Percentiles rank a stretch among this genome's conserved stretches.
These are phyloP conservation scores for Barnardius zonarius DNA, from an alignment of 2,113 vertebrate species.

Conservation along the genomic window DNA sequence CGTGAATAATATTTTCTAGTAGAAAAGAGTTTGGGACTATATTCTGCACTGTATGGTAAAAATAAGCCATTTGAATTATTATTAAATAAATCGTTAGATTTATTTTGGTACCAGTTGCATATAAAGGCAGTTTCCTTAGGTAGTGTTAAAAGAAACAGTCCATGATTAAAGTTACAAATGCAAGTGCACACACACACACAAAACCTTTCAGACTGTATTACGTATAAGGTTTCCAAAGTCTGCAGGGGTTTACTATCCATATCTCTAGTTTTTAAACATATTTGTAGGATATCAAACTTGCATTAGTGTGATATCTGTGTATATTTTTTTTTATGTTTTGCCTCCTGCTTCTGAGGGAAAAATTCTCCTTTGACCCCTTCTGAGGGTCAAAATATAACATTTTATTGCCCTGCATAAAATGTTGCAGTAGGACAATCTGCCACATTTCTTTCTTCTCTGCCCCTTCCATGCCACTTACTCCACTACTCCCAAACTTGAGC, in stretches of 20 bases:
- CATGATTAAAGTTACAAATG: background rate
- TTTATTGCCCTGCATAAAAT: background rate
- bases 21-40: background rate
- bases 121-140: background rate
- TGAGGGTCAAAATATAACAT: too few species aligned
- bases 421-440: background rate
- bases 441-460: background rate
- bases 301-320: background rate
- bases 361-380: background rate
- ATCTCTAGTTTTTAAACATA: background rate
- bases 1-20: background rate
- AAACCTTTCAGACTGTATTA: background rate
- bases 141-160: background rate
- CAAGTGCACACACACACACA: accelerated
- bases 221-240: background rate
- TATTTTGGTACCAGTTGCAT: background rate
- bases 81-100: background rate
- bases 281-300: background rate
- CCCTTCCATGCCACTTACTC: background rate
- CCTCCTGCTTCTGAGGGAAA: background rate
- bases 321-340: background rate
- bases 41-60: background rate
- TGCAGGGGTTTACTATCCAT: background rate
- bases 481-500: background rate
- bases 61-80: background rate